These are phyloP conservation scores for Strix uralensis DNA, from an alignment of 2,113 vertebrate species.

Conservation along the genomic window DNA sequence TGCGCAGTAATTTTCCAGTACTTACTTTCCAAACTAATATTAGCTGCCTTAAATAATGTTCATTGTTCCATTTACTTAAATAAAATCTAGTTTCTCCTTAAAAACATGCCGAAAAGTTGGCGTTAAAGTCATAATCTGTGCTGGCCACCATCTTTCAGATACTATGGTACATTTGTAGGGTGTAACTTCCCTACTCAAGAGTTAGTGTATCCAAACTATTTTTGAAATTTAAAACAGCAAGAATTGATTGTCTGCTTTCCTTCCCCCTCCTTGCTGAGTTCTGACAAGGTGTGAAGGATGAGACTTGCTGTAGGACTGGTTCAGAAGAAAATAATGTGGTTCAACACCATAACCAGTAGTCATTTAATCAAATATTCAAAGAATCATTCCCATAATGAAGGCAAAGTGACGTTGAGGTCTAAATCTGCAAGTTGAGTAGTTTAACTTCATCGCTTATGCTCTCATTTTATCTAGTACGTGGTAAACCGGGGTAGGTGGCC, in stretches of 20 bases:
- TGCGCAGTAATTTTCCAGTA: neutral
- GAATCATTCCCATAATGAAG: neutral
- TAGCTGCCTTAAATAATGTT: neutral
- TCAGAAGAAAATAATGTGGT: neutral
- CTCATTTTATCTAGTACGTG: neutral
- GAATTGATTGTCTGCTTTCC: neutral
- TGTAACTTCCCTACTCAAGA: neutral
- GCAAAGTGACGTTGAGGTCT: neutral
- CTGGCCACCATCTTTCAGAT: neutral
- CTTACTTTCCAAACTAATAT: neutral
- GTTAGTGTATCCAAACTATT: neutral
- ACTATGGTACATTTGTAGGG: neutral
- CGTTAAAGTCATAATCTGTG: neutral
- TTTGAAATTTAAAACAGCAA: neutral
- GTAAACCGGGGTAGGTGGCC: neutral
- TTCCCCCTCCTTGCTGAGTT: neutral
- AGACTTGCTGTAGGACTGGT: neutral
- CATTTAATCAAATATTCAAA: neutral
- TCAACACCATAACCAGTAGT: fast-evolving
- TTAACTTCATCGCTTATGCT: neutral
- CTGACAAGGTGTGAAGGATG: neutral
- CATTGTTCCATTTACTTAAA: neutral
- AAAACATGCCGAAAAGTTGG: neutral
- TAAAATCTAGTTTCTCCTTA: neutral
- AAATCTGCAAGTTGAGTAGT: neutral